Conservation (phyloP, 2,797 vertebrate species). For the Enteromius argenteus region DNA sequence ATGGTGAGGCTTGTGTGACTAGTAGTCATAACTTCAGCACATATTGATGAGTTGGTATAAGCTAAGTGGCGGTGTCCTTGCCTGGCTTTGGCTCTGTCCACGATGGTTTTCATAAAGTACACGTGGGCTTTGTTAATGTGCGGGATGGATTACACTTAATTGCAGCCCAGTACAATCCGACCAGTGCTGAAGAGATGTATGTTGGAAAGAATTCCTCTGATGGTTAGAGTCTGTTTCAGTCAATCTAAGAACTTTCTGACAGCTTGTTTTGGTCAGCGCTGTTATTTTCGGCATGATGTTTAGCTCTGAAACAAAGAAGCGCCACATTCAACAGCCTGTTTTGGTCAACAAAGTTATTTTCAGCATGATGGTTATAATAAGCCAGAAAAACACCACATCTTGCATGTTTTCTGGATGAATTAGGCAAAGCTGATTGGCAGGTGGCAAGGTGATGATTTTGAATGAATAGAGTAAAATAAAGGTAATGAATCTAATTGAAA, state of each 20-base stretch:
- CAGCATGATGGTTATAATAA: conserved; percentile 12
- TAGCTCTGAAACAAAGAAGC: background rate
- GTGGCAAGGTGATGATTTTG: background rate
- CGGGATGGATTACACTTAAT: conserved; percentile 45
- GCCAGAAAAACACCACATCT: background rate
- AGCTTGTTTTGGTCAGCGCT: conserved; percentile 50
- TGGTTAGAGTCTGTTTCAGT: conserved; percentile 37
- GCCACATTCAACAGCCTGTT: conserved; percentile 51
- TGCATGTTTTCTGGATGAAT: conserved; percentile 9
- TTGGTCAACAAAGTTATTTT: conserved; percentile 47
- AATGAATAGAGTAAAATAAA: background rate
- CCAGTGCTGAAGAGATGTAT: conserved; percentile 16
- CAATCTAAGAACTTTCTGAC: conserved; percentile 52
- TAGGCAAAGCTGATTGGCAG: background rate
- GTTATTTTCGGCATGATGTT: conserved; percentile 36
- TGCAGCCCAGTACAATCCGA: conserved; percentile 49
- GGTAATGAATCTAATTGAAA: background rate
- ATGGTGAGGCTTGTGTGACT: conserved; percentile 25
- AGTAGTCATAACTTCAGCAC: conserved; percentile 28
- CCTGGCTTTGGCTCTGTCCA: conserved; percentile 26
- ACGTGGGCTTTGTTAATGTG: conserved; percentile 44
- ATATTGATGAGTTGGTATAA: conserved; percentile 26
- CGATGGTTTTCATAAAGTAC: conserved; percentile 39
- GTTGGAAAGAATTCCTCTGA: conserved; percentile 47
- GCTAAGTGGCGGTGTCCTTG: conserved; percentile 27